Base-by-base conservation (phyloP, 2,797 vertebrate genomes). In the Echiichthys vipera region DNA sequence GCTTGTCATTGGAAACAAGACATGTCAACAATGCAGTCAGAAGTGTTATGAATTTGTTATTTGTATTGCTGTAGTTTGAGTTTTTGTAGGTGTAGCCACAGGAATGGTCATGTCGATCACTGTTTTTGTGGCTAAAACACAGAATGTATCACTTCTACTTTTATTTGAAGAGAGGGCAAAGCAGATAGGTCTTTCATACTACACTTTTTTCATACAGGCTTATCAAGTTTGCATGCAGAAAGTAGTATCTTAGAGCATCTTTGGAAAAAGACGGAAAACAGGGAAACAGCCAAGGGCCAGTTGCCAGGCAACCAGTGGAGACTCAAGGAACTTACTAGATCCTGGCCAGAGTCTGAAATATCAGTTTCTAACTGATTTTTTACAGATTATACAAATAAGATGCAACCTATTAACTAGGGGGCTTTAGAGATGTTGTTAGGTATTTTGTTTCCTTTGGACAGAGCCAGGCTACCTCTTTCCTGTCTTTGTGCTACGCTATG, bases 1-100 rank as follows among this genome's bases (percentile, higher is more conserved):
- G 11, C 50, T 47, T 27, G 34, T 65, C 71, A 47, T 24, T 20
- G 15, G 25, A 20, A 74, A 62, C 49, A 18, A 42, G 30, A 75
- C 14, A 32, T 66, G 6, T 29, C 22, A 32, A 29, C 42, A 37
- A 3, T 13, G 20, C 12, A 10, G 18, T 53, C 8, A 37, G 18
- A 20, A 9, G 36, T 40, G 4, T 0, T 29, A 2, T 27, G 22
- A n/a, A n/a, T n/a, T n/a, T n/a, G n/a, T 39, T 1, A 29, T 32
- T 15, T 46, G 40, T 30, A 13, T 47, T 39, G 17, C 14, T 32
- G 3, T 18, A 7, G 9, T 45, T 24, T 7, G 15, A 24, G 7
- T 27, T 43, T 13, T n/a, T 51, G n/a, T n/a, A 40, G 13, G 25
- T 18, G 6, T 24, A 54, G 10, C 20, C 27, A 32, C n/a, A 55